Conservation (phyloP, 1,140 invertebrate species). For the Drosophila dunni region DNA sequence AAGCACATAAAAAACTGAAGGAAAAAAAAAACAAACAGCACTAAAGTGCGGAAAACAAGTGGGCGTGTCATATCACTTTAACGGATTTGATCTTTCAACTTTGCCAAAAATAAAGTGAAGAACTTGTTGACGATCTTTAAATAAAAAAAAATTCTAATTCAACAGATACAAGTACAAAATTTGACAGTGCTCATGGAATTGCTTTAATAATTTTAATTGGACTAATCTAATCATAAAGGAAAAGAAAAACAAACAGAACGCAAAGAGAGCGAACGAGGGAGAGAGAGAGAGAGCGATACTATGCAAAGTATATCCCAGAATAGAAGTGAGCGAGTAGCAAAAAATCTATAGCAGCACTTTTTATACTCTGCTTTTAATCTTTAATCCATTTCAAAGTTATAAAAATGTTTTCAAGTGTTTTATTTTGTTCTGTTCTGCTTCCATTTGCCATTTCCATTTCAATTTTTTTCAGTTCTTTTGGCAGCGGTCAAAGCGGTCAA, state of each 20-base stretch:
- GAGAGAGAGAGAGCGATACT: not conserved
- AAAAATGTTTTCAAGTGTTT: conserved; percentile 35
- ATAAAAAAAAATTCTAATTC: conserved; percentile 9
- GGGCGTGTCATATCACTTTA: conserved; percentile 32
- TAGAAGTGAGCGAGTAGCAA: conserved; percentile 5
- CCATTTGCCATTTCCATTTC: not conserved
- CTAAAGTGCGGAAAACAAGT: conserved; percentile 19
- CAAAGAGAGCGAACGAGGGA: not conserved
- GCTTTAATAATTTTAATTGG: conserved; percentile 57
- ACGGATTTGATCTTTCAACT: conserved; percentile 67
- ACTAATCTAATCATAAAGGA: conserved; percentile 66
- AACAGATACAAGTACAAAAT: conserved; percentile 4
- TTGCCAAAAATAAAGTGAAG: conserved; percentile 27
- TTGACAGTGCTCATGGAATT: conserved; percentile 13
- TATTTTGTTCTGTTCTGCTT: not conserved
- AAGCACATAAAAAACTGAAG: conserved; percentile 10
- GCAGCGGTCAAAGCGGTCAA: conserved; percentile 76
- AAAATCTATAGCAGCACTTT: conserved; percentile 31
- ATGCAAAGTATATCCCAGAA: conserved; percentile 20
- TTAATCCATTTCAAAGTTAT: conserved; percentile 35
- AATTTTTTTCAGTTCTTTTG: not conserved
- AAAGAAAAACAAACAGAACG: conserved; percentile 12
- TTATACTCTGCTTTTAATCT: conserved; percentile 36
- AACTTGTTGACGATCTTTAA: conserved; percentile 22
- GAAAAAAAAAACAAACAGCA: conserved; percentile 2